These are phyloP conservation scores for Plebejus anna DNA, from an alignment of 2,888 invertebrate genomes.

Conservation along the genomic window DNA sequence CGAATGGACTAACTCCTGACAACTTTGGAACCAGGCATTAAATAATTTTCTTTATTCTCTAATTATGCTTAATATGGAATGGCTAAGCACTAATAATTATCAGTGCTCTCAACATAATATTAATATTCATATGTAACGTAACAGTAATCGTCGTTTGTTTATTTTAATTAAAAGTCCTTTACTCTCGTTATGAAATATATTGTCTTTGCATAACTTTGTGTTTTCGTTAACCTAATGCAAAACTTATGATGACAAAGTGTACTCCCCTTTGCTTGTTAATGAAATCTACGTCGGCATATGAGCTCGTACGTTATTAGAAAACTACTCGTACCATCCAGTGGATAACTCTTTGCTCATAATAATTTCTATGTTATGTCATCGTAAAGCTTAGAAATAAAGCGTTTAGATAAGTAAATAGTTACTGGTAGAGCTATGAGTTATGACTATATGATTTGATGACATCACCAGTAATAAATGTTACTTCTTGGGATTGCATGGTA, in stretches of 20 bases:
- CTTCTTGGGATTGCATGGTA: no score
- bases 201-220: not conserved
- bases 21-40: no score
- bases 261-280: slow-evolving; percentile 15
- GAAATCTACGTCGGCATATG: slow-evolving; percentile 8
- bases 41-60: no score
- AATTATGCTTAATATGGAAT: not conserved
- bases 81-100: not conserved
- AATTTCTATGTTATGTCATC: not conserved
- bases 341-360: not conserved
- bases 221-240: slow-evolving; percentile 16
- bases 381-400: not conserved
- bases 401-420: no score
- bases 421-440: no score
- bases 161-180: not conserved
- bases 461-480: no score
- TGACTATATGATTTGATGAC: no score
- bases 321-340: not conserved
- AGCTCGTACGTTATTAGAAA: slow-evolving; percentile 15
- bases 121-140: not conserved
- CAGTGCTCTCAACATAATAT: not conserved
- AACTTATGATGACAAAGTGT: slow-evolving; percentile 17
- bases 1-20: no score
- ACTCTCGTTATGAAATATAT: not conserved
- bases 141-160: not conserved